phyloP scores from a whole-genome alignment of 2,797 vertebrate species.

The Manis pentadactyla region DNA sequence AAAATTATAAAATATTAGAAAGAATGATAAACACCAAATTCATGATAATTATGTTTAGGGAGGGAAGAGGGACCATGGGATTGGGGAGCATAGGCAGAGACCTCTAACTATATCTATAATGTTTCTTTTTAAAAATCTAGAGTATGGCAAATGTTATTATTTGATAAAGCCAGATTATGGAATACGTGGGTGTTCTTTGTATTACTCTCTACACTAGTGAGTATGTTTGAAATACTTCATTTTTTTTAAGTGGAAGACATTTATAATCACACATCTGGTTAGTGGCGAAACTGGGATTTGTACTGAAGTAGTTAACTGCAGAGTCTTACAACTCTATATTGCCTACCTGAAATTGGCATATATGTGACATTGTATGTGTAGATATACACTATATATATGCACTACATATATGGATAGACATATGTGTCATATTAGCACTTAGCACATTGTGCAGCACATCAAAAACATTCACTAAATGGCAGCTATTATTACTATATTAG shows the following conservation, averaged over 20 bases:
- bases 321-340: not conserved
- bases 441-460: not conserved
- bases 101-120: not conserved
- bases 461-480: not conserved
- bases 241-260: conserved; percentile 7
- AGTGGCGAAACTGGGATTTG: not conserved
- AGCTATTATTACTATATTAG: not conserved
- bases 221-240: conserved; percentile 18
- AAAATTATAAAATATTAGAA: not conserved
- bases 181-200: not conserved
- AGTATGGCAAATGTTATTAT: not conserved
- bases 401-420: not conserved
- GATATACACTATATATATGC: not conserved
- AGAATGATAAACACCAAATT: not conserved
- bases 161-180: not conserved
- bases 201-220: not conserved
- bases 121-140: not conserved
- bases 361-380: not conserved
- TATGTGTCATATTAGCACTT: not conserved
- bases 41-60: not conserved
- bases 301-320: not conserved
- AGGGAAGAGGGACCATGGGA: no score
- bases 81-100: not conserved
- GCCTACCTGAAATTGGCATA: not conserved
- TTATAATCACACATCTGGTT: not conserved